Evolutionary conservation across 2,113 vertebrate species (phyloP).

Genomic region (Mungos mungo): DNA sequence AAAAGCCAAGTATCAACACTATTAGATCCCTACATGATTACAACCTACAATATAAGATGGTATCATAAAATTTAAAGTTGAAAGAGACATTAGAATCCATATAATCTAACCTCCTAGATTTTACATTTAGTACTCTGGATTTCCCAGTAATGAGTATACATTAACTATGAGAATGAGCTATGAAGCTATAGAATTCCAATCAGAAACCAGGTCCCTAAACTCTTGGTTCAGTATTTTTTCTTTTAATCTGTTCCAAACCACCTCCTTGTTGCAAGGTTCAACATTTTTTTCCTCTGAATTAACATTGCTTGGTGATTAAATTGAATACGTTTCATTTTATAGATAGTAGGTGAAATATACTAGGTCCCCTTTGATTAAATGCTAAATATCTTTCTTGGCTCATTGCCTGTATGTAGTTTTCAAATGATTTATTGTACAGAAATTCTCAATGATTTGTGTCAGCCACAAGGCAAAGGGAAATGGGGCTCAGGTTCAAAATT

Average conservation of each 20-base stretch:
- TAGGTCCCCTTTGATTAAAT: conserved; percentile 12
- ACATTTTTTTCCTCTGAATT: background rate
- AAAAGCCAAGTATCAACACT: background rate
- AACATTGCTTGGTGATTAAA: background rate
- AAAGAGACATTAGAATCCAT: background rate
- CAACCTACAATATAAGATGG: background rate
- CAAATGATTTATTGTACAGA: conserved; percentile 41
- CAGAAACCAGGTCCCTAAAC: background rate
- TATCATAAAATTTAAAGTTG: background rate
- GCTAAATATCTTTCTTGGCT: conserved; percentile 9
- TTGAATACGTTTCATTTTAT: conserved; percentile 9
- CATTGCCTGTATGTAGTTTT: background rate
- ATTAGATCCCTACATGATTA: background rate
- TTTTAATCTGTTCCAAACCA: background rate
- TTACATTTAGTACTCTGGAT: background rate
- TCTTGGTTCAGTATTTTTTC: background rate
- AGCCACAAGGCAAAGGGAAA: background rate
- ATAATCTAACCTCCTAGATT: background rate
- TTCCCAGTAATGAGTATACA: background rate
- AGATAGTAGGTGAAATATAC: background rate
- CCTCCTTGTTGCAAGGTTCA: background rate
- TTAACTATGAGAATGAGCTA: background rate
- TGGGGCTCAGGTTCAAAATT: background rate
- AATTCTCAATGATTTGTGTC: conserved; percentile 19
- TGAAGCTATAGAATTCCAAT: background rate